Percentiles rank a stretch among this genome's conserved stretches.
Conservation (phyloP, 2,113 vertebrate species). For the Larimichthys polyactis region DNA sequence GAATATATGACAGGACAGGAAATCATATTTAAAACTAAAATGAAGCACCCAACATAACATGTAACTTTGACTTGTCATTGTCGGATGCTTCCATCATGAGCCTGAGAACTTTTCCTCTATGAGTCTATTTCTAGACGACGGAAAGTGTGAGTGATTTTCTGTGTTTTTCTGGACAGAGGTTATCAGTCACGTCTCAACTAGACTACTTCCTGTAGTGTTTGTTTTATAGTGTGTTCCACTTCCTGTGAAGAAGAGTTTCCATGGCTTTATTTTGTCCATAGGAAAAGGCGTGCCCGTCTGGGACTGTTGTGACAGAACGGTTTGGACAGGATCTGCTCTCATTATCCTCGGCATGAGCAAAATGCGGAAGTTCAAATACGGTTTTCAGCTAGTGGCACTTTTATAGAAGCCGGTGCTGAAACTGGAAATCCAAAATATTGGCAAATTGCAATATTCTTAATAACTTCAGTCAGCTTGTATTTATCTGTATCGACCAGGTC, state of each 20-base stretch:
- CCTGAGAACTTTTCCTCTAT: background rate
- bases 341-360: background rate
- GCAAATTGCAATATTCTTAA: too few relatives aligned
- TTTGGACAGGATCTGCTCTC: background rate
- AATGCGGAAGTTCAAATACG: background rate
- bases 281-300: background rate
- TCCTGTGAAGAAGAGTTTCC: conserved; percentile 12
- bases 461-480: too few relatives aligned
- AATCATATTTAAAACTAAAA: background rate
- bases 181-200: background rate
- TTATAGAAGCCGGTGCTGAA: background rate
- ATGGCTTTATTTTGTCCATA: background rate
- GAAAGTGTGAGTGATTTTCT: background rate
- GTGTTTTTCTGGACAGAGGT: background rate
- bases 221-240: background rate
- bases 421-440: background rate
- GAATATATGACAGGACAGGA: background rate
- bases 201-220: background rate
- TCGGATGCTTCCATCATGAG: background rate
- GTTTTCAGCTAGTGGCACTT: background rate
- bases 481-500: too few relatives aligned
- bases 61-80: background rate
- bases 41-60: background rate
- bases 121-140: background rate
- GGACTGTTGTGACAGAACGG: background rate